Percentiles rank a stretch among this genome's conserved stretches.
phyloP scores from a whole-genome alignment of 2,113 vertebrate species.

The Hippocampus guttulatus region DNA sequence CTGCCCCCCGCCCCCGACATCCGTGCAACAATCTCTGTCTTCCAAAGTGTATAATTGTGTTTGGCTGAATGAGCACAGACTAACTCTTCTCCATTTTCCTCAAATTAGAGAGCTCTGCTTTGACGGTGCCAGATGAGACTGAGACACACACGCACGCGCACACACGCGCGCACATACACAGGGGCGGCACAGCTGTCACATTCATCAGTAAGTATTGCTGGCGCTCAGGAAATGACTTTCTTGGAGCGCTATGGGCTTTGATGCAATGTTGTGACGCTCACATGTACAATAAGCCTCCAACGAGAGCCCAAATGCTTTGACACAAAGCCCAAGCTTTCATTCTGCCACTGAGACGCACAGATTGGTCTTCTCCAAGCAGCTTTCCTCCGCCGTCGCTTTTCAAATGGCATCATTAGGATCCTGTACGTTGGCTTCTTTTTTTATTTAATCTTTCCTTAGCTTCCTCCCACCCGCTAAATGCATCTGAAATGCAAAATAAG shows the following conservation, averaged over 20 bases:
- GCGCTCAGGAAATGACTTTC: constrained; percentile 62
- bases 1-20: not conserved
- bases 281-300: constrained; percentile 47
- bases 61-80: constrained; percentile 36
- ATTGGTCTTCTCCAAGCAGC: constrained; percentile 33
- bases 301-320: constrained; percentile 54
- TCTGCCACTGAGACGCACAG: constrained; percentile 36
- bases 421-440: constrained; percentile 26
- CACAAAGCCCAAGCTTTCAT: constrained; percentile 48
- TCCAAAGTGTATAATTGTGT: constrained; percentile 33
- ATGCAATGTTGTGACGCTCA: constrained; percentile 38
- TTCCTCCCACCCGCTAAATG: constrained; percentile 26
- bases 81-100: constrained; percentile 51
- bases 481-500: constrained; percentile 56
- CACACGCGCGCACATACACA: not conserved
- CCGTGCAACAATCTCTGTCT: constrained; percentile 1
- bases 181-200: constrained; percentile 56
- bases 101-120: constrained; percentile 55
- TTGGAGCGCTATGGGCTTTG: constrained; percentile 40
- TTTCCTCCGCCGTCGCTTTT: constrained; percentile 32
- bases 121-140: constrained; percentile 52
- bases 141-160: constrained; percentile 11
- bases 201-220: constrained; percentile 56
- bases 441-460: constrained; percentile 19
- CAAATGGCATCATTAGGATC: constrained; percentile 57